Conservation (phyloP, 2,888 invertebrate species). For the Conchocele bisecta region DNA sequence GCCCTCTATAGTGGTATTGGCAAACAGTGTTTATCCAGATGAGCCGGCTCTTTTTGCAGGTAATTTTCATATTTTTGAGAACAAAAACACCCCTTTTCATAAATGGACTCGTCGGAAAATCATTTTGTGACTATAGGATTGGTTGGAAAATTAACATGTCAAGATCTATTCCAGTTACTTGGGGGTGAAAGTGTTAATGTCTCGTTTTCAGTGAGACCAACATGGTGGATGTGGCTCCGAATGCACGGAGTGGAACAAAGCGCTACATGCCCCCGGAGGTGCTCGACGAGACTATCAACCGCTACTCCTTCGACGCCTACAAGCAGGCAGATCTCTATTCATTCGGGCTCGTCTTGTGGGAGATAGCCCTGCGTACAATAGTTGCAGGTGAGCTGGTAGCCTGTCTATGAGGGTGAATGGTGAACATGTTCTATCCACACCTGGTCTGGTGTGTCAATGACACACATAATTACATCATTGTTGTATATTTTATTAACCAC, state of each 20-base stretch:
- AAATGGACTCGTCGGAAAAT: too few relatives aligned
- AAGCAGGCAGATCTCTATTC: slow-evolving; percentile 85
- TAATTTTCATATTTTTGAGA: too few relatives aligned
- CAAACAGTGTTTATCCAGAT: too few relatives aligned
- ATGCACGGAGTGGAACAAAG: slow-evolving; percentile 91
- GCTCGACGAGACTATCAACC: slow-evolving; percentile 89
- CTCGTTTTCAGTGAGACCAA: slow-evolving; percentile 82
- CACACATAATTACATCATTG: too few relatives aligned
- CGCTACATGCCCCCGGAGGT: slow-evolving; percentile 97
- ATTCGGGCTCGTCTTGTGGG: slow-evolving; percentile 84
- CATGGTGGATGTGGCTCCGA: slow-evolving; percentile 89
- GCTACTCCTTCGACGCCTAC: slow-evolving; percentile 85
- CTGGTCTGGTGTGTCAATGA: background rate
- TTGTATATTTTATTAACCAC: too few relatives aligned
- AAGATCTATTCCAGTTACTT: too few relatives aligned
- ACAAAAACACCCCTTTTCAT: too few relatives aligned
- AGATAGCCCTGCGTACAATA: slow-evolving; percentile 80
- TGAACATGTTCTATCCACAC: background rate
- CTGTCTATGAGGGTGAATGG: background rate
- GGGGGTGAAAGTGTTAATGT: background rate
- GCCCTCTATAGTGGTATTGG: background rate
- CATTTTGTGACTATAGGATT: too few relatives aligned
- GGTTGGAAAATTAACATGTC: too few relatives aligned
- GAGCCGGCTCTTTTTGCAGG: too few relatives aligned
- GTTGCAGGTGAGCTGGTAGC: slow-evolving; percentile 77